Conservation (phyloP, 2,888 invertebrate genomes). For the Lucinisca nassula region DNA sequence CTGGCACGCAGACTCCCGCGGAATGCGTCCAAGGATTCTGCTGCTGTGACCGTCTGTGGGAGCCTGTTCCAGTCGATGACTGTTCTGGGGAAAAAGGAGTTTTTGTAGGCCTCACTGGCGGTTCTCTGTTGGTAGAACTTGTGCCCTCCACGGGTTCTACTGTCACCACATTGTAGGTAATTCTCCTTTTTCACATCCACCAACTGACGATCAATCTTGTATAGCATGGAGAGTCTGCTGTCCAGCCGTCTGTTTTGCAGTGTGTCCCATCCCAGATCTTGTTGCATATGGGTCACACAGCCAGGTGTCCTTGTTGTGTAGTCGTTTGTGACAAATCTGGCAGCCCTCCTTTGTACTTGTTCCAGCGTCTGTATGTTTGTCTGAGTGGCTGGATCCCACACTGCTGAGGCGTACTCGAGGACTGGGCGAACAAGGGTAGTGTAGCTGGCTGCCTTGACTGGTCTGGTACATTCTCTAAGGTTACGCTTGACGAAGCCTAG, state of each 20-base stretch:
- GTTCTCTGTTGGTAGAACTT: slow-evolving; percentile 11
- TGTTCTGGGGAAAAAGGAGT: background rate
- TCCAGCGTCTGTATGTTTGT: background rate
- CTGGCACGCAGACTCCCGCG: background rate
- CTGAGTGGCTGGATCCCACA: background rate
- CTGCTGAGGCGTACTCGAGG: background rate
- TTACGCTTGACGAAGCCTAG: background rate
- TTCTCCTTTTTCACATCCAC: slow-evolving; percentile 4
- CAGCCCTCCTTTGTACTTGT: background rate
- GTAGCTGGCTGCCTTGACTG: background rate
- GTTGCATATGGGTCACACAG: background rate
- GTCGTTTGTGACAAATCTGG: background rate
- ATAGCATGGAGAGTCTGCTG: background rate
- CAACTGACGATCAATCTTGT: background rate
- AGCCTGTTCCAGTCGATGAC: background rate
- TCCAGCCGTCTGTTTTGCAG: background rate
- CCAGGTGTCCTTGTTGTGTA: background rate
- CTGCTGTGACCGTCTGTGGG: background rate
- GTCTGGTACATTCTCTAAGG: background rate
- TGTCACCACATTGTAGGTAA: background rate
- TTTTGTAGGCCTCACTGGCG: background rate
- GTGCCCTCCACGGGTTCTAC: slow-evolving; percentile 9
- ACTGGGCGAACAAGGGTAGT: background rate
- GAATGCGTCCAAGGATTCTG: background rate
- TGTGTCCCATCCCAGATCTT: background rate